Evolutionary conservation across 2,797 vertebrate species (phyloP).

Genomic region (Decapterus maruadsi): DNA sequence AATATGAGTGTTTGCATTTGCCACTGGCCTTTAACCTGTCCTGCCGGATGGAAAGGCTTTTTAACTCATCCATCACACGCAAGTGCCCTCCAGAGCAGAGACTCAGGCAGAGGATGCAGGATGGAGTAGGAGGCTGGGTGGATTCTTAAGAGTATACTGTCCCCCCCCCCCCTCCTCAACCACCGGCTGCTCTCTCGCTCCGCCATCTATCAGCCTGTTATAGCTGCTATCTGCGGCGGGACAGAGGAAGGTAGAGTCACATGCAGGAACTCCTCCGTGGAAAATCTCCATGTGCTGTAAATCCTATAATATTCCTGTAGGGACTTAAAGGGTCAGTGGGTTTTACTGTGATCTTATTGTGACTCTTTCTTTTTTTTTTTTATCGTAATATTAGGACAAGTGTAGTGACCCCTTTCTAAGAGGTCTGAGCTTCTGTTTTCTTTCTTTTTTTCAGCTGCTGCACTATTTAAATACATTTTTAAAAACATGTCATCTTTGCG

Average conservation of each 20-base stretch:
- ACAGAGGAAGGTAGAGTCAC: conserved; percentile 43
- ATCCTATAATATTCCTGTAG: conserved; percentile 54
- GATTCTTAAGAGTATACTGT: conserved; percentile 70
- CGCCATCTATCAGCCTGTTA: conserved; percentile 67
- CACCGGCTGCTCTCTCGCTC: too few species aligned
- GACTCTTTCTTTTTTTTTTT: background rate
- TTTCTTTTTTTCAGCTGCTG: too few species aligned
- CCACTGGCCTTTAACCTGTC: conserved; percentile 78
- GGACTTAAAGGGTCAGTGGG: conserved; percentile 22
- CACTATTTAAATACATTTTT: too few species aligned
- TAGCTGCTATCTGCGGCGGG: conserved; percentile 39
- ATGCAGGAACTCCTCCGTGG: conserved; percentile 31
- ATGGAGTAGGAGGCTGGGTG: conserved; percentile 40
- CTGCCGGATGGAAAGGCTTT: conserved; percentile 80
- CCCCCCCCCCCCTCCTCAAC: background rate
- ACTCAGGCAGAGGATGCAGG: conserved; percentile 55
- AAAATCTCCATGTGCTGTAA: conserved; percentile 46
- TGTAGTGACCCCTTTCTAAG: background rate
- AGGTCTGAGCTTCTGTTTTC: background rate
- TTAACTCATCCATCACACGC: conserved; percentile 81
- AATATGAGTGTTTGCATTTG: conserved; percentile 79
- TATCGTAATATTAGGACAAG: background rate
- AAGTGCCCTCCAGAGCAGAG: conserved; percentile 69
- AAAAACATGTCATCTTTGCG: too few species aligned
- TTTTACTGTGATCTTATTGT: conserved; percentile 10